phyloP scores from a whole-genome alignment of 1,140 invertebrate species.

The Chrysoperla carnea region DNA sequence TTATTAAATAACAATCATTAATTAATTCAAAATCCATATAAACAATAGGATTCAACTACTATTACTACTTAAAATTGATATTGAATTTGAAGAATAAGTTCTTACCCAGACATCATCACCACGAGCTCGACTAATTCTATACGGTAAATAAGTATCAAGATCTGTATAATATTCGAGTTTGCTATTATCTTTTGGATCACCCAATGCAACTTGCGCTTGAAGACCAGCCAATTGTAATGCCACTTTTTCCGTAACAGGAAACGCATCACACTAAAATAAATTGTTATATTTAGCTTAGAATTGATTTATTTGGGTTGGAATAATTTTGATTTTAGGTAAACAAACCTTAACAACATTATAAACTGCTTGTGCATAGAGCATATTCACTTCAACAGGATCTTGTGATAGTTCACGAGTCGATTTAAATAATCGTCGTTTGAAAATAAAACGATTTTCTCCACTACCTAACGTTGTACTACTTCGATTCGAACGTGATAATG shows the following conservation, averaged over 20 bases:
- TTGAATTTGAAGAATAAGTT: too few species aligned
- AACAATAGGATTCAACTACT: constrained; percentile 4
- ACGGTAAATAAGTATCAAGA: constrained; percentile 62
- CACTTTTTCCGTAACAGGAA: constrained; percentile 86
- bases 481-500: constrained; percentile 29
- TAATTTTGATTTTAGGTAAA: not conserved
- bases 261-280: constrained; percentile 67
- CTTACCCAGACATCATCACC: constrained; percentile 60
- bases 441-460: constrained; percentile 83
- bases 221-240: constrained; percentile 83
- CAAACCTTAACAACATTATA: constrained; percentile 82
- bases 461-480: constrained; percentile 43
- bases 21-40: constrained; percentile 7
- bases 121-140: constrained; percentile 50
- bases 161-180: constrained; percentile 61
- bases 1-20: not conserved
- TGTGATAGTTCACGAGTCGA: constrained; percentile 81
- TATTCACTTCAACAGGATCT: constrained; percentile 87
- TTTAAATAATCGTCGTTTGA: constrained; percentile 78
- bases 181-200: constrained; percentile 58
- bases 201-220: constrained; percentile 83
- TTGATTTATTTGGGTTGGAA: constrained; percentile 72
- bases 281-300: constrained; percentile 47
- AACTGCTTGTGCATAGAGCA: constrained; percentile 89
- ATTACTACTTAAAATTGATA: too few species aligned